Evolutionary conservation across 2,888 invertebrate genomes (phyloP), one percentile per base, ranked within the genome.

Genomic region (Apotomis betuletana): DNA sequence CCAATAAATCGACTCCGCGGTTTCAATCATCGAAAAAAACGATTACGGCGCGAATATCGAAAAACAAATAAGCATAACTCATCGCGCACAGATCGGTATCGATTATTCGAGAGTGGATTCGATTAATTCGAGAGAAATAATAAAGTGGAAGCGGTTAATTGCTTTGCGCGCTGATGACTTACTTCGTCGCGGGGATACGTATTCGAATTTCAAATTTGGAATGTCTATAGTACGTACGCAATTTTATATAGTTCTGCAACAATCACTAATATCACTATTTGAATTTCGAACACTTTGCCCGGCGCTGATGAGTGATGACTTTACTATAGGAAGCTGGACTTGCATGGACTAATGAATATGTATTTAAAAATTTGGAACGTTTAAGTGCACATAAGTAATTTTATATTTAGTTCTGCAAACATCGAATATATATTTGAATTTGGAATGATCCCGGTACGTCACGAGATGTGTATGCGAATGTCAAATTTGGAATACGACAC

Each of bases 51-150:
- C 80, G 81, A 81, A 80, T 79, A 78, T 81, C 81, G 69, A 84
- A 88, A 90, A 90, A 87, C 90, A 92, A 92, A 91, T 90, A 91
- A 89, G 81, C 85, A 87, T 89, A 87, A 90, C 84, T 90, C 88
- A 88, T 85, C 82, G 80, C 79, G 79, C 84, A 80, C 77, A 81
- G 90, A 90, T 91, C 87, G 81, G 82, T 86, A 90, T 90, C 90
- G 89, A 88, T 87, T 90, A 90, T 90, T 90, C 89, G 87, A 83
- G 84, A 87, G 81, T 85, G 83, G 85, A 87, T 85, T 89, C 90
- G 90, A 91, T 91, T 91, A 89, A 91, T 89, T 85, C 83, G 81
- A 79, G 80, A 81, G 85, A 85, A 86, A 87, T 90, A 88, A 90
- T 89, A 85, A 83, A 89, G 84, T 81, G 87, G 84, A 82, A 83